Base-by-base conservation (phyloP, 1,140 invertebrate species). In the Harpegnathos saltator region DNA sequence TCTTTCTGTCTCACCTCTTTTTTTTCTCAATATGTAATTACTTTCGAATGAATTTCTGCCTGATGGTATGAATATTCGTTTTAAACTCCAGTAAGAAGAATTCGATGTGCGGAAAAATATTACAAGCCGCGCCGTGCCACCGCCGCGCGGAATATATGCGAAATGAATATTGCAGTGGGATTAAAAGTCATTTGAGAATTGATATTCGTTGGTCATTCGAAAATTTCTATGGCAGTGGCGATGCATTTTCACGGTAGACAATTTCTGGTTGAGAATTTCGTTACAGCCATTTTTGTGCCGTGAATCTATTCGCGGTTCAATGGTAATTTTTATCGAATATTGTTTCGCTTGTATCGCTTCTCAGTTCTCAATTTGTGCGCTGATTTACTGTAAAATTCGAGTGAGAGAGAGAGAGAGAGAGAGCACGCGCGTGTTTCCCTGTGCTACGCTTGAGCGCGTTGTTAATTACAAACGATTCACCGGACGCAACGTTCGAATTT, bases 301-400 rank as follows among this genome's bases (percentile, higher is more conserved):
- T 5, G 50, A 22, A 14, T 58, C 65, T 38, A 69, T 58, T 38
- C 29, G 54, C 9, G 58, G 50, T 9, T 33, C 22, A n/a, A 78
- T 77, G 50, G n/a, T 56, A 71, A 71, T 80, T 80, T 80, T 80
- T 71, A 80, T 80, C 24, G 63, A 80, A 58, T 71, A 44, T n/a
- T 22, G 75, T 66, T 69, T 44, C 73, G 26, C 65, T 52, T 24
- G 38, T 52, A 52, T 12, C 22, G 9, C 17, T 33, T 80, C 54
- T 69, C 63, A 50, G 50, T 80, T 80, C 38, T n/a, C n/a, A n/a
- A n/a, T n/a, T n/a, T n/a, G 33, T 78, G 33, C 38, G 14, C n/a
- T 69, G 65, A 80, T 80, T 80, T 56, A 56, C 29, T 71, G 19
- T 9, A 17, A 38, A 58, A 71, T 71, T 69, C 24, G 17, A 19